Base-by-base conservation (phyloP, 2,113 vertebrate species). In the Naja naja region DNA sequence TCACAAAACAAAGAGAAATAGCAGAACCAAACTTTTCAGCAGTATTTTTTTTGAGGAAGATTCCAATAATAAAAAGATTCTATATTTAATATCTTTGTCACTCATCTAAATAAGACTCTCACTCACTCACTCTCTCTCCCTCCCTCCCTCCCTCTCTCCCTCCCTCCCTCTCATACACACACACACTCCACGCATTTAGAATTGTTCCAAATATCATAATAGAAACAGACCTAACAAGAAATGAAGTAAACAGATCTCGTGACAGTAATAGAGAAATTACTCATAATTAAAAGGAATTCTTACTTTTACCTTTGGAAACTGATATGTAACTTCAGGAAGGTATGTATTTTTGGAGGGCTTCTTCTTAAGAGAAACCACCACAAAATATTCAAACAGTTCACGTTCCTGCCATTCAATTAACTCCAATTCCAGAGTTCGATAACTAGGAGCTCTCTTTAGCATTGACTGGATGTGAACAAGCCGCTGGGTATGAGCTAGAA, bases 251-350 rank as follows among this genome's bases (percentile, higher is more conserved):
- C 88, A 56, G 34, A 22, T 23, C 49, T 52, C 9, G 5, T n/a
- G 22, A 90, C 43, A 69, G 49, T 74, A 85, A 91, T 39, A 10
- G 5, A 30, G 92, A 2, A 92, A 93, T 87, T 5, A 91, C 54
- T 39, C 45, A 14, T 27, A 20, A 4, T 39, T 90, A 0, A 0
- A 4, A 93, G 86, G 45, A 90, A 47, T 58, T 88, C 95, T 97
- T 97, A 99, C 99, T 99, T 99, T 99, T 47, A 99, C 99, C 99
- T 99, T 99, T 47, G 99, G 99, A 96, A 99, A 99, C 96, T 99
- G 99, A 97, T 99, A 99, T 9, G 99, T 98, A 96, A 99, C 99
- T 96, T 99, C 99, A 1, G 99, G 98, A 90, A 98, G 97, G 96
- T 99, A 99, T 64, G 98, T 99, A 96, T 98, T 99, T 96, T 99